Percentiles rank a stretch among this genome's conserved stretches.
Evolutionary conservation across 1,140 invertebrate genomes (phyloP).

Genomic region (Camponotus vicinus): DNA sequence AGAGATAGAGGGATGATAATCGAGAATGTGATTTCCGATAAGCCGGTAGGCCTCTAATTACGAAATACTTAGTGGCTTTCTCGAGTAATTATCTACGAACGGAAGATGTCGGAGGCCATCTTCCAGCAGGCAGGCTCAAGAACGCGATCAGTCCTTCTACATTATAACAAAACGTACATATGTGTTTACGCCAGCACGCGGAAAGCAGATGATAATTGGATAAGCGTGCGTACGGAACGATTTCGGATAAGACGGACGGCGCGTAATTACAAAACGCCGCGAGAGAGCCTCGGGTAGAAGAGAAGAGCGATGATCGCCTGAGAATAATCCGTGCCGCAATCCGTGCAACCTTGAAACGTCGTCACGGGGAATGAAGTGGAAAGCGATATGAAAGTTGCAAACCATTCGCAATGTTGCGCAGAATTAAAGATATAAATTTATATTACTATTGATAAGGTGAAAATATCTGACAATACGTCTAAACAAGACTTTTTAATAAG

Average conservation of each 20-base stretch:
- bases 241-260: constrained; percentile 57
- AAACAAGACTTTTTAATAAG: background rate
- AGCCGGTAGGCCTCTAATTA: constrained; percentile 56
- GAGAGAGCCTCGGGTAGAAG: background rate
- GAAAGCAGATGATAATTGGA: constrained; percentile 64
- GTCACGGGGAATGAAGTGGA: constrained; percentile 4
- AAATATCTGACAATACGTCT: background rate
- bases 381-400: constrained; percentile 18
- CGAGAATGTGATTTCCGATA: constrained; percentile 57
- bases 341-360: constrained; percentile 59
- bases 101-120: constrained; percentile 44
- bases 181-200: constrained; percentile 58
- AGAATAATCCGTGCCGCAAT: constrained; percentile 38
- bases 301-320: constrained; percentile 50
- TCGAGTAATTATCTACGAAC: constrained; percentile 47
- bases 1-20: constrained; percentile 55
- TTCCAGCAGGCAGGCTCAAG: constrained; percentile 33
- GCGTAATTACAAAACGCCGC: constrained; percentile 61
- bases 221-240: constrained; percentile 42
- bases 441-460: background rate
- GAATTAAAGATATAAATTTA: background rate
- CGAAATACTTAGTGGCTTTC: constrained; percentile 52
- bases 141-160: constrained; percentile 39
- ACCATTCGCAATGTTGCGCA: background rate
- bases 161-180: constrained; percentile 3